These are phyloP conservation scores for Horisme vitalbata DNA, from an alignment of 2,888 invertebrate species.

Conservation along the genomic window DNA sequence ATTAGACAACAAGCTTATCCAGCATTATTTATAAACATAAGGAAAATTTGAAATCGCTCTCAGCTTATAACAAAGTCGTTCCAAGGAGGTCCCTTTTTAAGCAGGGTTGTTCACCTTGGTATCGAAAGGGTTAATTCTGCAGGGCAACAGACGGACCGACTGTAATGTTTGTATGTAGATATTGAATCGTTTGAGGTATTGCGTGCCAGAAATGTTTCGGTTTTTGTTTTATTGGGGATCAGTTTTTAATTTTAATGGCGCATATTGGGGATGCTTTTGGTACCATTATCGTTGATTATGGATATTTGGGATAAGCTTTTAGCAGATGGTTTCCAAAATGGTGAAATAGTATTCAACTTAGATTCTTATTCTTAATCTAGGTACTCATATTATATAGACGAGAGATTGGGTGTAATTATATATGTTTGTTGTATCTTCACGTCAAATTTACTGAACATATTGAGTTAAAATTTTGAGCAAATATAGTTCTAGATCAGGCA, in stretches of 20 bases:
- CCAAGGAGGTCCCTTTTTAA: conserved; percentile 66
- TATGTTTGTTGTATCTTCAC: no score
- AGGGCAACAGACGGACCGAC: conserved; percentile 67
- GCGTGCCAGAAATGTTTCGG: conserved; percentile 64
- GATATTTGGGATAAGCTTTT: no score
- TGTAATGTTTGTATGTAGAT: conserved; percentile 49
- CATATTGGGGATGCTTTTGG: conserved; percentile 17
- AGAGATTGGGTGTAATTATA: no score
- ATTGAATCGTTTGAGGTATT: conserved; percentile 54
- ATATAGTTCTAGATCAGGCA: no score
- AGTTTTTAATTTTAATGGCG: conserved; percentile 50
- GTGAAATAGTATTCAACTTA: no score
- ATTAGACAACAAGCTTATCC: no score
- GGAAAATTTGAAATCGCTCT: conserved; percentile 38
- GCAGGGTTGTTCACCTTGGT: conserved; percentile 78
- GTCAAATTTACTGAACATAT: no score
- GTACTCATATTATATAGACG: no score
- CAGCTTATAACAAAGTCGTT: conserved; percentile 36
- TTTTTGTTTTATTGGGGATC: conserved; percentile 62
- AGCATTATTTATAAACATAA: neutral
- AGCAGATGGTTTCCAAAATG: no score
- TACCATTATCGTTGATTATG: neutral
- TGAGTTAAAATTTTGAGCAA: no score
- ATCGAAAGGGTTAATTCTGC: conserved; percentile 79
- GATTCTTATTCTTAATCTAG: conserved; percentile 40